These are phyloP conservation scores for Melanerpes formicivorus DNA, from an alignment of 2,113 vertebrate species.

Conservation along the genomic window DNA sequence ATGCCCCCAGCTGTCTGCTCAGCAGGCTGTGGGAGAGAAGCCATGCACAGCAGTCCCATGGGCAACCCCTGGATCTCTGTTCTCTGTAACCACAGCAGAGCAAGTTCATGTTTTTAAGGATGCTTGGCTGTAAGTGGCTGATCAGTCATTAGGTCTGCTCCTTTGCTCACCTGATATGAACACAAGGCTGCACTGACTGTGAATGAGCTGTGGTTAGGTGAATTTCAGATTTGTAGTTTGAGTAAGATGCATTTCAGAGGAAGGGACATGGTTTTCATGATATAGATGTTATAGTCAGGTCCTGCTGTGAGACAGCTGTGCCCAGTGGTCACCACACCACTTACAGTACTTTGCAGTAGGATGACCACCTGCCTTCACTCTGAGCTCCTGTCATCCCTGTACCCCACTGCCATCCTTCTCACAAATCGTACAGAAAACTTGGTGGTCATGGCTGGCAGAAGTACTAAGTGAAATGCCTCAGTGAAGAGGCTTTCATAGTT, in stretches of 20 bases:
- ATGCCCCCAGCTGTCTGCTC: not conserved
- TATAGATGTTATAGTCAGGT: not conserved
- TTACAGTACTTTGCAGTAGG: not conserved
- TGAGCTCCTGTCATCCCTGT: not conserved
- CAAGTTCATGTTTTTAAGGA: not conserved
- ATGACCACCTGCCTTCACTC: not conserved
- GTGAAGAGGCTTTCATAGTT: not conserved
- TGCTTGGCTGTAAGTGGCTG: not conserved
- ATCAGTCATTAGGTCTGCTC: not conserved
- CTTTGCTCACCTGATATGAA: not conserved
- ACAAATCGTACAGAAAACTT: not conserved
- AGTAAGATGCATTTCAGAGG: not conserved
- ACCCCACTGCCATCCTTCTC: not conserved
- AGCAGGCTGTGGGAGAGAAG: not conserved
- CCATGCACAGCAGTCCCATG: rapidly evolving
- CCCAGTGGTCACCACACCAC: rapidly evolving
- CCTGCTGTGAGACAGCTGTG: not conserved
- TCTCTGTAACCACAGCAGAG: not conserved
- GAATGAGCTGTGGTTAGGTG: not conserved
- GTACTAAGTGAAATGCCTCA: not conserved
- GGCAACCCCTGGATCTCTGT: not conserved
- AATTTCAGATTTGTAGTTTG: not conserved
- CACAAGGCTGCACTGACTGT: not conserved
- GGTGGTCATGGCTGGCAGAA: not conserved
- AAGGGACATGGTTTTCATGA: not conserved